These are phyloP conservation scores for Hemistola chrysoprasaria DNA, from an alignment of 2,888 invertebrate genomes.

Conservation along the genomic window DNA sequence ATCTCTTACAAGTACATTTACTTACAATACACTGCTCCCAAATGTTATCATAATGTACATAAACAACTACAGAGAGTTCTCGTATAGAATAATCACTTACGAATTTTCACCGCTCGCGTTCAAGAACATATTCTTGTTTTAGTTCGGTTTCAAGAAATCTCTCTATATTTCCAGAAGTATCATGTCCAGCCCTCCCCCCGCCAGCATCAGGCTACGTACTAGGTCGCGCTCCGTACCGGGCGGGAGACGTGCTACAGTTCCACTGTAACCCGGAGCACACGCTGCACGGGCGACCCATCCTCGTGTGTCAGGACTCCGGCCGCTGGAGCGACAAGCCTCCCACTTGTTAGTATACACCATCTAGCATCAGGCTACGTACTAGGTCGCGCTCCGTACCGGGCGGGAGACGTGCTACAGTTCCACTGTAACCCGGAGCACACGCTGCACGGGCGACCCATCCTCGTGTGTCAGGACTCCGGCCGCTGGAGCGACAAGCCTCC, in stretches of 20 bases:
- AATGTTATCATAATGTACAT: no score
- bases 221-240: slow-evolving; percentile 89
- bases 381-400: slow-evolving; percentile 83
- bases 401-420: no score
- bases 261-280: slow-evolving; percentile 94
- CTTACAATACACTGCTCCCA: no score
- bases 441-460: slow-evolving; percentile 94
- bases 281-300: slow-evolving; percentile 94
- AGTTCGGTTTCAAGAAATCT: no score
- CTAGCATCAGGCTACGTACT: slow-evolving; percentile 91
- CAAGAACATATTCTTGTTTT: no score
- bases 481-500: slow-evolving; percentile 92
- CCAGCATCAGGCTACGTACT: slow-evolving; percentile 91
- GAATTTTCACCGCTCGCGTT: no score
- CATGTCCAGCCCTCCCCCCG: slow-evolving; percentile 88
- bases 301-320: slow-evolving; percentile 94
- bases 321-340: slow-evolving; percentile 92
- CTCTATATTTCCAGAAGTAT: slow-evolving; percentile 87
- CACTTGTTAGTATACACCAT: slow-evolving; percentile 88
- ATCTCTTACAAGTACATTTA: no score
- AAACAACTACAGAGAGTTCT: no score
- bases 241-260: slow-evolving; percentile 93
- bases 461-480: slow-evolving; percentile 94
- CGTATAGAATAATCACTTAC: no score
- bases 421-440: slow-evolving; percentile 85